phyloP scores from a whole-genome alignment of 1,140 invertebrate species.

The Bombus superbus region DNA sequence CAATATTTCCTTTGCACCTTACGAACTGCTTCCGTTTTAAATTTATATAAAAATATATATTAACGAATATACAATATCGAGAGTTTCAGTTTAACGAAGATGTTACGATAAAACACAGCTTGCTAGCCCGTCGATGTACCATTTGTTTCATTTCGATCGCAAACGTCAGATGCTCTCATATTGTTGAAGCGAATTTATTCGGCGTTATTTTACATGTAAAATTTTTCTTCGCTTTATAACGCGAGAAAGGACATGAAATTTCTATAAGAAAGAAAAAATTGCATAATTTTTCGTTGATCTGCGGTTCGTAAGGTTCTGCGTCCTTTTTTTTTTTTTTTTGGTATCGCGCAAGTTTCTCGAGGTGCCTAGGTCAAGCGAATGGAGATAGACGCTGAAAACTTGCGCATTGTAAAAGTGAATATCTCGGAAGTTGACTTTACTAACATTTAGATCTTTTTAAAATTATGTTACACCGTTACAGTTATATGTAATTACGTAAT shows the following conservation, averaged over 20 bases:
- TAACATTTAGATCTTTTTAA: not conserved
- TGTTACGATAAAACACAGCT: no score
- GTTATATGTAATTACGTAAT: no score
- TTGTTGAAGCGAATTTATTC: no score
- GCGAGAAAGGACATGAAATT: not conserved
- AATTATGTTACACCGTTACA: not conserved
- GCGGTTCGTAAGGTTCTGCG: not conserved
- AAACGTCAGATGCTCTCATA: not conserved
- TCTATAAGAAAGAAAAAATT: not conserved
- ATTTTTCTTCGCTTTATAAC: not conserved
- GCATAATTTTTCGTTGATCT: not conserved
- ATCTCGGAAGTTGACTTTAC: conserved; percentile 31
- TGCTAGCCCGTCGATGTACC: not conserved
- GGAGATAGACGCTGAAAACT: conserved; percentile 27
- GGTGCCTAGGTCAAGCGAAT: conserved; percentile 60
- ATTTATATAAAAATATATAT: not conserved
- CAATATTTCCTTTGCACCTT: not conserved
- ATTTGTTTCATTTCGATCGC: not conserved
- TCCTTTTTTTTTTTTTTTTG: no score
- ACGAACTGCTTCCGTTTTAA: not conserved
- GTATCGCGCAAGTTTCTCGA: conserved; percentile 24
- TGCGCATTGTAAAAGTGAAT: not conserved
- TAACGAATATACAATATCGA: not conserved
- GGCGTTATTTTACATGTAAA: not conserved
- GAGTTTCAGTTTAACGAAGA: not conserved